Percentiles rank a stretch among this genome's conserved stretches.
These are phyloP conservation scores for Pogonophryne albipinna DNA, from an alignment of 2,797 vertebrate species.

Conservation along the genomic window DNA sequence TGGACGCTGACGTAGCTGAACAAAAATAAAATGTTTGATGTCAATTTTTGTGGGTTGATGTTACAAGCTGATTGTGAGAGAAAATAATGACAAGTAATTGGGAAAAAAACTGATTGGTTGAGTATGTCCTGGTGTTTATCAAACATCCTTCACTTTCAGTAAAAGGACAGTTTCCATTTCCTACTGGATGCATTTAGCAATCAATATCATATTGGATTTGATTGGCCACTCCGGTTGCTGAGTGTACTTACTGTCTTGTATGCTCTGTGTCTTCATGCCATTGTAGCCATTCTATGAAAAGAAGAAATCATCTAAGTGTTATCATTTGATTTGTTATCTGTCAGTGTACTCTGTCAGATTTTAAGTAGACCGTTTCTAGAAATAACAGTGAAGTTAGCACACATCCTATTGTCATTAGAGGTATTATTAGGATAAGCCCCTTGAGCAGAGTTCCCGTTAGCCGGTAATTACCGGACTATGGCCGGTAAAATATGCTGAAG, in stretches of 20 bases:
- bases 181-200: slow-evolving; percentile 26
- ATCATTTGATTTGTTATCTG: not conserved
- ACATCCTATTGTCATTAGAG: not conserved
- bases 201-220: slow-evolving; percentile 31
- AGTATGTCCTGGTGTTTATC: not conserved
- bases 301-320: slow-evolving; percentile 29
- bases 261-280: slow-evolving; percentile 85
- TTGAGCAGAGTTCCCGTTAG: too few species aligned
- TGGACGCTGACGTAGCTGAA: slow-evolving; percentile 82
- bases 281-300: slow-evolving; percentile 91
- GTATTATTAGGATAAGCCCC: too few species aligned
- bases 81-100: not conserved
- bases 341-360: not conserved
- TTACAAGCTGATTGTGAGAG: not conserved
- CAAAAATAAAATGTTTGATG: not conserved
- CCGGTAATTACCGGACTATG: too few species aligned
- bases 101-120: not conserved
- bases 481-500: too few species aligned
- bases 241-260: slow-evolving; percentile 90
- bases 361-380: not conserved
- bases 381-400: not conserved
- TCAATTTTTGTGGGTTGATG: not conserved
- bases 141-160: slow-evolving; percentile 12
- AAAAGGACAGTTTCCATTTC: slow-evolving; percentile 18
- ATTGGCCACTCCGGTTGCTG: not conserved